Base-by-base conservation (phyloP, 2,797 vertebrate genomes). In the Falco concolor region DNA sequence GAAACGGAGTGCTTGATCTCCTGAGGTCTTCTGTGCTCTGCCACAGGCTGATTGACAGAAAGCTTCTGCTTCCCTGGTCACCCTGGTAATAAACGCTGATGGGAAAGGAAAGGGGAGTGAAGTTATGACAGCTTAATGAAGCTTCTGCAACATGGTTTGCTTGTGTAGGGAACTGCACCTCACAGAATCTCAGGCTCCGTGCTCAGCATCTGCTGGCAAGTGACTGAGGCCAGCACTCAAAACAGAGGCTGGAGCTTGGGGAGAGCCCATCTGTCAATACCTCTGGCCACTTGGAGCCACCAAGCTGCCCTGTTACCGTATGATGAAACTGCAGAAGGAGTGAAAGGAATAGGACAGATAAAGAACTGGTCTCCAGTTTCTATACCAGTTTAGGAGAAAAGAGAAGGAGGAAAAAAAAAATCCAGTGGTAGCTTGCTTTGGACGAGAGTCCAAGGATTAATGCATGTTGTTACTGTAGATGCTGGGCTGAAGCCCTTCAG, bases 101-200 rank as follows among this genome's bases (percentile, higher is more conserved):
- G 69, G 32, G 72, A 87, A 92, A 90, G 53, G 36, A 92, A 94
- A 87, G 14, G 36, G 69, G 59, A 84, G 34, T 60, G 69, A 69
- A 85, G 21, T 63, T 72, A 20, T 50, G 69, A 64, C 38, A 87
- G 59, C n/a, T 84, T 85, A 89, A 92, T 67, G 78, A 87, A 78
- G 69, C 38, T 94, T 77, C 64, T 50, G 57, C 0, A 6, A 84
- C 81, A 87, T 0, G 1, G 34, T 74, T 75, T 91, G 70, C 63
- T 73, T 77, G n/a, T 1, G 0, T 52, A 36, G 44, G 59, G 81
- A 90, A 21, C 36, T 61, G 63, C 54, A 23, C 52, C 73, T 81
- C 0, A 0, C 2, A 44, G 47, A 52, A 47, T 47, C 45, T 38
- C 42, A 57, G 63, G 63, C 60, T n/a, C 30, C 12, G 7, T 7